Percentiles rank a stretch among this genome's conserved stretches.
These are phyloP conservation scores for Drosophila watanabei DNA, from an alignment of 1,140 invertebrate species.

Conservation along the genomic window DNA sequence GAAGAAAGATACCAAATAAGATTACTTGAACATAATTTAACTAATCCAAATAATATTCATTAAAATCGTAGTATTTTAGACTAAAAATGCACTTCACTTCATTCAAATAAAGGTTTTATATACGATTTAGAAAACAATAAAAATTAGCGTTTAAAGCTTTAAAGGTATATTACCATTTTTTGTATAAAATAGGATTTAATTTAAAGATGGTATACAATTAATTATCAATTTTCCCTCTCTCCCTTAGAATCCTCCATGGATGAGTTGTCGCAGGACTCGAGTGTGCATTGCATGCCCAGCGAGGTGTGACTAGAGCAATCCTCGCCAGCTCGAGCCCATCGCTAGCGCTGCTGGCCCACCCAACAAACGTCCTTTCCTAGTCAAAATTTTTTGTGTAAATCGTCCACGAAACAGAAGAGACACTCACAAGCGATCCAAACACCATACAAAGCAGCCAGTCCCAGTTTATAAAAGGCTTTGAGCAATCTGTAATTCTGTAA, in stretches of 20 bases:
- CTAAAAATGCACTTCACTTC: too few species aligned
- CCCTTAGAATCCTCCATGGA: constrained; percentile 91
- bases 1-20: too few species aligned
- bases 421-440: constrained; percentile 29
- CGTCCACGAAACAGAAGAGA: constrained; percentile 28
- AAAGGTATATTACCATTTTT: too few species aligned
- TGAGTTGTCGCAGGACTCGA: constrained; percentile 92
- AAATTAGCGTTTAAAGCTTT: background rate
- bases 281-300: constrained; percentile 92
- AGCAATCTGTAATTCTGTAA: constrained; percentile 44
- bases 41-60: background rate
- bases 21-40: background rate
- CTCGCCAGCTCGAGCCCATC: constrained; percentile 72
- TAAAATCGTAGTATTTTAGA: too few species aligned
- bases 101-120: too few species aligned
- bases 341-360: constrained; percentile 49
- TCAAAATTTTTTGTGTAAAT: constrained; percentile 80
- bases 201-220: background rate
- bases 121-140: background rate
- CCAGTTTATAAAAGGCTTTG: constrained; percentile 63
- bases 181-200: too few species aligned
- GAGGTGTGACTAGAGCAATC: constrained; percentile 88
- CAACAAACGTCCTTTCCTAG: constrained; percentile 82
- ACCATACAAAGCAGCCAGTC: constrained; percentile 43
- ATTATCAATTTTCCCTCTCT: constrained; percentile 26